Percentiles rank a stretch among this genome's conserved stretches.
Conservation (phyloP, 2,797 vertebrate species). For the Enteromius anoplus region DNA sequence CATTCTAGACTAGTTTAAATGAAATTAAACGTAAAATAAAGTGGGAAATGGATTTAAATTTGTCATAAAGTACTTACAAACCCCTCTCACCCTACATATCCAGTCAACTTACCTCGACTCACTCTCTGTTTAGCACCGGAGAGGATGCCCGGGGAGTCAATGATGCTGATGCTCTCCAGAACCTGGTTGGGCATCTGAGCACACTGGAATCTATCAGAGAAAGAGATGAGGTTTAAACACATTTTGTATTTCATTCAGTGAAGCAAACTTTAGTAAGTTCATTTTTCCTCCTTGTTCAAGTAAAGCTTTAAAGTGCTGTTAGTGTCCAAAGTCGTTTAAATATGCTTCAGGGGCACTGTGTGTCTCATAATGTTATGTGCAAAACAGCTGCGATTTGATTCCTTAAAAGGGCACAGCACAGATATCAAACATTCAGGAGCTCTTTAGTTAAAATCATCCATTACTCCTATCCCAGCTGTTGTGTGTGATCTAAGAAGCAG, state of each 20-base stretch:
- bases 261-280: background rate
- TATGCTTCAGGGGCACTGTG: background rate
- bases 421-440: conserved; percentile 11
- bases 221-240: background rate
- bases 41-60: background rate
- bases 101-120: conserved; percentile 80
- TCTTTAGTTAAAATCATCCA: conserved; percentile 46
- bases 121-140: conserved; percentile 90
- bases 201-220: conserved; percentile 83
- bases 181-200: conserved; percentile 90
- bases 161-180: conserved; percentile 93
- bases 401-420: conserved; percentile 18
- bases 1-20: background rate
- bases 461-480: conserved; percentile 59
- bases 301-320: background rate
- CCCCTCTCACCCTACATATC: conserved; percentile 73
- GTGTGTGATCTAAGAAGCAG: conserved; percentile 64
- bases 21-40: background rate
- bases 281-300: background rate
- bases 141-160: conserved; percentile 87
- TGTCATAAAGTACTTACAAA: background rate
- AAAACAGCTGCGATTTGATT: background rate
- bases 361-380: background rate
- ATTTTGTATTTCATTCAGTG: background rate
- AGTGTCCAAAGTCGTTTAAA: background rate